Percentiles rank a stretch among this genome's conserved stretches.
These are phyloP conservation scores for Diabrotica virgifera DNA, from an alignment of 1,140 invertebrate species.

Conservation along the genomic window DNA sequence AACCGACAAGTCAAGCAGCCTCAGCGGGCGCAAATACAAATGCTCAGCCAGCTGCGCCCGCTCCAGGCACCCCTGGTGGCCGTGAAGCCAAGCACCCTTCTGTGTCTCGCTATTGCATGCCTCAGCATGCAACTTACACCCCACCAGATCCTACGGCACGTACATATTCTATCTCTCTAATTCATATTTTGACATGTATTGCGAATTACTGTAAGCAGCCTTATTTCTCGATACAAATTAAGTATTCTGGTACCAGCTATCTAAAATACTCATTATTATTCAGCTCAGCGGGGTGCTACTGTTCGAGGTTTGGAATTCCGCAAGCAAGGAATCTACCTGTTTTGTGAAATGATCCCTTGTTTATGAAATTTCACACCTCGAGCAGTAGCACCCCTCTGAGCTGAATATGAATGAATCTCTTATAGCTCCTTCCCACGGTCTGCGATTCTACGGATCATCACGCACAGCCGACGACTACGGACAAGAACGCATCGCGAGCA, in stretches of 20 bases:
- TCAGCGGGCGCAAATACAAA: slow-evolving; percentile 34
- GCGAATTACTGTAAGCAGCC: neutral
- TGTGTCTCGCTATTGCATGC: slow-evolving; percentile 58
- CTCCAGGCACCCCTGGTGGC: slow-evolving; percentile 38
- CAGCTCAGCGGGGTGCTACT: no score
- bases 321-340: no score
- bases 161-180: slow-evolving; percentile 46
- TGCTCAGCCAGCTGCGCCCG: slow-evolving; percentile 27
- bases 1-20: slow-evolving; percentile 39
- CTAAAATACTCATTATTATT: no score
- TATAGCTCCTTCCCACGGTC: no score
- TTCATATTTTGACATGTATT: neutral
- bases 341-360: no score
- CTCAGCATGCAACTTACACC: slow-evolving; percentile 56
- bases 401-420: no score
- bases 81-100: slow-evolving; percentile 47
- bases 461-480: no score
- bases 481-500: no score
- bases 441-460: no score
- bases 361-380: no score
- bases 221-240: neutral
- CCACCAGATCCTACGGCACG: slow-evolving; percentile 57
- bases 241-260: neutral
- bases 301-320: no score
- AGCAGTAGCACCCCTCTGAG: no score